These are phyloP conservation scores for Gulo gulo DNA, from an alignment of 2,113 vertebrate genomes.

Conservation along the genomic window DNA sequence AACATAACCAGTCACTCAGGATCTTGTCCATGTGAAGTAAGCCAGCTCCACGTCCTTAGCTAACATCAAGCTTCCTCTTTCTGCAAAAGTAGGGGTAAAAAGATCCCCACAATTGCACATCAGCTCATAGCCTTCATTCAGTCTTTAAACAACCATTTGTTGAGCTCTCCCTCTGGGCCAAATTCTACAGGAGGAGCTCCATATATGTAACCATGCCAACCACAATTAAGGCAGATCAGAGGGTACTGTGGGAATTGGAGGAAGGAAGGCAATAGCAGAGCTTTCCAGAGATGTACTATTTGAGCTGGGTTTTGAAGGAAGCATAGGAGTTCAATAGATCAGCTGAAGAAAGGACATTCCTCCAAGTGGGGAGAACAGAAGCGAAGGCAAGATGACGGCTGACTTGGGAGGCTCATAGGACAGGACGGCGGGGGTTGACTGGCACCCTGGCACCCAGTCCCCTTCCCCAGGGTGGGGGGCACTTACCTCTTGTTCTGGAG, in stretches of 20 bases:
- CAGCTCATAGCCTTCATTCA: background rate
- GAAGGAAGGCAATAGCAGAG: background rate
- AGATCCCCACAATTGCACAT: background rate
- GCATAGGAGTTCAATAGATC: background rate
- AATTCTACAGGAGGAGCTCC: rapidly evolving
- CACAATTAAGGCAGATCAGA: background rate
- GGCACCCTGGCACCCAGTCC: background rate
- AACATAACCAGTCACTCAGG: background rate
- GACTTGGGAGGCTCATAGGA: background rate
- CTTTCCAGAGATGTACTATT: background rate
- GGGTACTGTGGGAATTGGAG: background rate
- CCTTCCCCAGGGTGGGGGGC: no score
- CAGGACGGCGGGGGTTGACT: background rate
- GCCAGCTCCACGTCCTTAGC: background rate
- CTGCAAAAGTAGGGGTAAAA: background rate
- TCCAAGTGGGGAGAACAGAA: background rate
- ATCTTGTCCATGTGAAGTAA: background rate
- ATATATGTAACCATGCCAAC: background rate
- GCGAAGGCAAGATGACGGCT: background rate
- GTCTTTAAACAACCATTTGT: background rate
- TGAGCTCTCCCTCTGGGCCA: background rate
- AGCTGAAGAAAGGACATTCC: background rate
- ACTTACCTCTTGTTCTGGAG: constrained; percentile 79
- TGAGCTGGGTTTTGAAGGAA: background rate
- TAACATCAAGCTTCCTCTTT: background rate